Evolutionary conservation across 2,797 vertebrate genomes (phyloP), one percentile per base, ranked within the genome.

Genomic region (Catamblyrhynchus diadema): DNA sequence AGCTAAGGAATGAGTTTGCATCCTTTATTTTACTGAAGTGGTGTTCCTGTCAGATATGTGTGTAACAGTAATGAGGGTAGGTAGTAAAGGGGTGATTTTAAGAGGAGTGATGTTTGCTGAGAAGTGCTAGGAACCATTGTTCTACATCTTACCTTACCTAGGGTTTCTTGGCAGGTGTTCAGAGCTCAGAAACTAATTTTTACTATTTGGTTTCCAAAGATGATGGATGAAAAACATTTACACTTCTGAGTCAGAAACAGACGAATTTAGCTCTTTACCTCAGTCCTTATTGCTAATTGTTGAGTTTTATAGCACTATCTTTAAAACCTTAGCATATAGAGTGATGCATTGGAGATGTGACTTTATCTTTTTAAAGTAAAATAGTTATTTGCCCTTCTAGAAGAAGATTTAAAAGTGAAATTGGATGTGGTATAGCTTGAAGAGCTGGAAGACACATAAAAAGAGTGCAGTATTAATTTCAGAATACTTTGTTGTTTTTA

Each of bases 401-500:
- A 71, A 70, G 27, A 41, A 67, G 13, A 9, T 32, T 74, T 64
- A 32, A 57, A 67, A 45, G 6, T 22, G 20, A 14, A 81, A 60
- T 33, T 9, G 4, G 23, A 8, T 74, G 30, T 1, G 0, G 6
- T 33, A 3, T 13, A 24, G 21, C 15, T 25, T n/a, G 32, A 61
- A 81, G 62, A 91, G 22, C n/a, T 51, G 10, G 15, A 67, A 81
- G 22, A 12, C 6, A 37, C 32, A 14, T 51, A 44, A 61, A 70
- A 77, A 69, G 8, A 56, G 2, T 2, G 14, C 23, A 18, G 0
- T 23, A 35, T 24, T 22, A 32, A 41, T 73, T 50, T 61, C 5
- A 9, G 44, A 62, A 30, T 5, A 30, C 1, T 24, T 3, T 0
- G 1, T 6, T 44, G 10, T 5, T 65, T 86, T n/a, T n/a, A 12